Percentiles rank a stretch among this genome's conserved stretches.
These are phyloP conservation scores for Latrodectus hesperus DNA, from an alignment of 2,888 invertebrate species.

Conservation along the genomic window DNA sequence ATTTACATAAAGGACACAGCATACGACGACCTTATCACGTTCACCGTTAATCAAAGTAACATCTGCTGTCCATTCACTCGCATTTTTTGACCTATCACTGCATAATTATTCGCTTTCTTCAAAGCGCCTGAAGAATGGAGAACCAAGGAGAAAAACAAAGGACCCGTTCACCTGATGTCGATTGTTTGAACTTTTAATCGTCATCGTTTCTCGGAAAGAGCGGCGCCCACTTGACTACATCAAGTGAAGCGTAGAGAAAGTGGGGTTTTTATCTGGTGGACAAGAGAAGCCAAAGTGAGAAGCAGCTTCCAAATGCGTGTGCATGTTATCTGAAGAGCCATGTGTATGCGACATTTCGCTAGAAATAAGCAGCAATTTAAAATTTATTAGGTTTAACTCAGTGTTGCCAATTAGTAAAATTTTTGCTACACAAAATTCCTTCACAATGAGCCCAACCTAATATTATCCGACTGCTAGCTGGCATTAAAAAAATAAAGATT, in stretches of 20 bases:
- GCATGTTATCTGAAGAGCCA: too few species aligned
- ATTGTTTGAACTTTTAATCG: slow-evolving; percentile 5
- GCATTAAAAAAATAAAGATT: too few species aligned
- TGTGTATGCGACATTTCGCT: too few species aligned
- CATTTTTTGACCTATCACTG: neutral
- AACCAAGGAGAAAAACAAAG: neutral
- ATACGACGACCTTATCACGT: too few species aligned
- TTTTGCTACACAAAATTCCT: too few species aligned
- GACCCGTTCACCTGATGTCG: slow-evolving; percentile 3
- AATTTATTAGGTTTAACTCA: too few species aligned
- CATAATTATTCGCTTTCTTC: neutral
- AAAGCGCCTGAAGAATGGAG: neutral
- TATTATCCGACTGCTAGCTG: too few species aligned
- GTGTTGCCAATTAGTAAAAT: too few species aligned
- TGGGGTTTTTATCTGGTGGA: neutral
- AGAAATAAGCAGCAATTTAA: too few species aligned
- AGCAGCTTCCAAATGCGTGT: neutral
- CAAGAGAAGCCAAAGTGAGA: neutral
- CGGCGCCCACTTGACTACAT: neutral
- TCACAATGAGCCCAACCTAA: too few species aligned
- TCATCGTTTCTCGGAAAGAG: neutral
- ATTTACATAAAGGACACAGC: too few species aligned
- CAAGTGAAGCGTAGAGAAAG: neutral
- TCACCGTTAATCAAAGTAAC: too few species aligned
- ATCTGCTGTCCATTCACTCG: neutral